Conservation (phyloP, 2,888 invertebrate genomes). For the Girardia tigrina region DNA sequence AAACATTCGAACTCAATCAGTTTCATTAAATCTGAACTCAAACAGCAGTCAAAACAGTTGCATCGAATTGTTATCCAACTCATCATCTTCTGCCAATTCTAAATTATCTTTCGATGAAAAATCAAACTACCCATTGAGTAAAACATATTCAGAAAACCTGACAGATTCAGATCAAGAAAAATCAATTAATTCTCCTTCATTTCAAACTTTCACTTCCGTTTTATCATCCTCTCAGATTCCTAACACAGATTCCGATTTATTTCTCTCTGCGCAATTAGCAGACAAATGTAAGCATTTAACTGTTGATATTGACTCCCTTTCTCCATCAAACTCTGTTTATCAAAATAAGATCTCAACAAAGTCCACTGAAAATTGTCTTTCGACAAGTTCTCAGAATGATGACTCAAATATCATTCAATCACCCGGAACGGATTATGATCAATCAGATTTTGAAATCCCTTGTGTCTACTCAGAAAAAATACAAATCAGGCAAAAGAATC, state of each 20-base stretch:
- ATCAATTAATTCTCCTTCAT: not conserved
- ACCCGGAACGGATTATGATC: not conserved
- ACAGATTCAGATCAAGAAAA: conserved; percentile 12
- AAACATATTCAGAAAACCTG: not conserved
- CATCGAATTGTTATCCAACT: not conserved
- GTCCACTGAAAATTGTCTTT: not conserved
- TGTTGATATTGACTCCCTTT: not conserved
- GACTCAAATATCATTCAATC: conserved; percentile 6
- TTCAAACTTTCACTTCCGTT: not conserved
- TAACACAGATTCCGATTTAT: not conserved
- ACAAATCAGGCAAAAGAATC: not conserved
- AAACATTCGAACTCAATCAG: not conserved
- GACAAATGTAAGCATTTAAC: not conserved
- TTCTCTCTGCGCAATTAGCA: not conserved
- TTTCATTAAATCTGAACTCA: not conserved
- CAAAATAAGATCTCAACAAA: not conserved
- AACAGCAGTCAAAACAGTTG: not conserved
- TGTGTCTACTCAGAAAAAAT: not conserved
- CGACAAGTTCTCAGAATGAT: not conserved
- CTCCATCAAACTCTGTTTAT: not conserved
- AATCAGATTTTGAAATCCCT: not conserved
- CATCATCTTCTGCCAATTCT: not conserved
- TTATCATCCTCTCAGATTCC: not conserved
- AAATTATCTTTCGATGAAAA: conserved; percentile 8
- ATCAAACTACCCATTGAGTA: not conserved